Percentiles rank a stretch among this genome's conserved stretches.
Conservation (phyloP, 2,888 invertebrate species). For the Tipula helvola region DNA sequence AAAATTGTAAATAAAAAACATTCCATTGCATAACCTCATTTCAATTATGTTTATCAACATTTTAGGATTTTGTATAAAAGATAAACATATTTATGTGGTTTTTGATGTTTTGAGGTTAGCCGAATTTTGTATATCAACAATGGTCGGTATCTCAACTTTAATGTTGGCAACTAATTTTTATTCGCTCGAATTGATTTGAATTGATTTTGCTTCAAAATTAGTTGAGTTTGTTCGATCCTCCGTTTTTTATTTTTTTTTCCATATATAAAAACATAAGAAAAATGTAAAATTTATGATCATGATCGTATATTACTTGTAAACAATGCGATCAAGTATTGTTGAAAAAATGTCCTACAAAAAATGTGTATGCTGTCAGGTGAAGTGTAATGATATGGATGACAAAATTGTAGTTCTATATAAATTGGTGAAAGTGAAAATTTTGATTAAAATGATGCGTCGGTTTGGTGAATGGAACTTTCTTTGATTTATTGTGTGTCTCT, state of each 20-base stretch:
- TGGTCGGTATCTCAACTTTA: not conserved
- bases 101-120: slow-evolving; percentile 4
- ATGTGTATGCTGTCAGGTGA: not conserved
- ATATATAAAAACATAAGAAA: not conserved
- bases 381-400: not conserved
- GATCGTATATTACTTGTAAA: not conserved
- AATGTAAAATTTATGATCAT: not conserved
- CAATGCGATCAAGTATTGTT: not conserved
- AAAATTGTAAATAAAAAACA: not conserved
- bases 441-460: not conserved
- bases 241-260: not conserved
- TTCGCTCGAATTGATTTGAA: not conserved
- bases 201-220: not conserved
- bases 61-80: not conserved
- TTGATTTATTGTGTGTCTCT: not conserved
- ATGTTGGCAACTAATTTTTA: not conserved
- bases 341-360: not conserved
- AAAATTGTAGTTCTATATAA: not conserved
- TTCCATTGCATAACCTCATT: not conserved
- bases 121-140: not conserved
- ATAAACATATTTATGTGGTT: not conserved
- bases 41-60: not conserved
- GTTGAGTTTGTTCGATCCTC: no score
- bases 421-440: not conserved
- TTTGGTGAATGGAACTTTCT: not conserved